Percentiles rank a stretch among this genome's conserved stretches.
Conservation (phyloP, 2,888 invertebrate species). For the Tubiluchus corallicola region DNA sequence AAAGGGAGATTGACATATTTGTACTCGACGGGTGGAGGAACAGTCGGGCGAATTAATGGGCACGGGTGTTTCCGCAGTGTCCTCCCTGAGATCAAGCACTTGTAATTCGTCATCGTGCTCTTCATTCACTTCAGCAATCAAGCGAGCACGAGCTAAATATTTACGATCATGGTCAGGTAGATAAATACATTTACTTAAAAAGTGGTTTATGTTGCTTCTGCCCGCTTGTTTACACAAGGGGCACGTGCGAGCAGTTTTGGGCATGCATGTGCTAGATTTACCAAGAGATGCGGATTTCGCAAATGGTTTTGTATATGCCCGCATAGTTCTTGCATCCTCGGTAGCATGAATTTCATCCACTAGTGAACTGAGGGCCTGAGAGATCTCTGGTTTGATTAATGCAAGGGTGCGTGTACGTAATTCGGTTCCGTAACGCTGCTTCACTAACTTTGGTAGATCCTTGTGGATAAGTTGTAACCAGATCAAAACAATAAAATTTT, state of each 20-base stretch:
- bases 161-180: no score
- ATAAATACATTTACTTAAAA: constrained; percentile 10
- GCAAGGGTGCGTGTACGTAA: not conserved
- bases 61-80: no score
- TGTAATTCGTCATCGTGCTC: no score
- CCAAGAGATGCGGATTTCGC: no score
- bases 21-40: no score
- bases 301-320: no score
- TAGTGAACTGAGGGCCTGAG: not conserved
- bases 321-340: constrained; percentile 1
- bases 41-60: no score
- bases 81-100: no score
- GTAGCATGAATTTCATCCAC: not conserved
- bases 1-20: not conserved
- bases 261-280: no score
- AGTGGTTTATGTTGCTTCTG: constrained; percentile 6
- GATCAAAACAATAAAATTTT: constrained; percentile 14
- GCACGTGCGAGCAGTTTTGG: constrained; percentile 8
- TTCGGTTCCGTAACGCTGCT: not conserved
- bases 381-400: constrained; percentile 1
- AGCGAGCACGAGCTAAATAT: not conserved
- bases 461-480: constrained; percentile 13
- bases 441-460: not conserved
- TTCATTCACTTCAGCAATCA: not conserved
- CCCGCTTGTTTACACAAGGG: constrained; percentile 15